These are phyloP conservation scores for Pomacea canaliculata DNA, from an alignment of 2,888 invertebrate genomes.

Conservation along the genomic window DNA sequence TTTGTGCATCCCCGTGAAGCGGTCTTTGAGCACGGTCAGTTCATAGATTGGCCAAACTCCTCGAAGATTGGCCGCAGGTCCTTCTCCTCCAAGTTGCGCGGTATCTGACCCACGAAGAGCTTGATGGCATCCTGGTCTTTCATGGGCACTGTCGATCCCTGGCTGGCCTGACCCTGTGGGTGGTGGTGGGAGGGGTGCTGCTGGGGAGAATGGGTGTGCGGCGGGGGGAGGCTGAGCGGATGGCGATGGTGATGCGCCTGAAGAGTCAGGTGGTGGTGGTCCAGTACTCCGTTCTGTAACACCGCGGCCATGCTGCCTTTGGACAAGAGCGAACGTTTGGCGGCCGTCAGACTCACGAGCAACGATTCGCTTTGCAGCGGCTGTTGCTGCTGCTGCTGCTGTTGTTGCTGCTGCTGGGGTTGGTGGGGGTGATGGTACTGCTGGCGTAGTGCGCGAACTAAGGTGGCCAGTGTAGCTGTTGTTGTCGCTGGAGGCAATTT, in stretches of 20 bases:
- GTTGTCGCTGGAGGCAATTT: too few relatives aligned
- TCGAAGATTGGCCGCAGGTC: slow-evolving; percentile 91
- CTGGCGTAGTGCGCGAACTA: too few relatives aligned
- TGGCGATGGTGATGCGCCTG: slow-evolving; percentile 23
- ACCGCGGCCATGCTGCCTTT: slow-evolving; percentile 27
- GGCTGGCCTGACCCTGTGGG: slow-evolving; percentile 13
- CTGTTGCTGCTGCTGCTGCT: too few relatives aligned
- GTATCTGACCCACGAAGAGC: slow-evolving; percentile 93
- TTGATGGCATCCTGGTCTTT: slow-evolving; percentile 79
- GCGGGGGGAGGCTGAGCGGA: slow-evolving; percentile 23
- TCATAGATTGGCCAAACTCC: slow-evolving; percentile 94
- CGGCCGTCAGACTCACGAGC: background rate
- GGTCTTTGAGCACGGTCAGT: slow-evolving; percentile 93
- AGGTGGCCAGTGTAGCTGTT: too few relatives aligned
- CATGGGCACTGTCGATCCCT: slow-evolving; percentile 52
- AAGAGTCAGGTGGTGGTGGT: slow-evolving; percentile 20
- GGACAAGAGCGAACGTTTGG: slow-evolving; percentile 7
- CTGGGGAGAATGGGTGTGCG: slow-evolving; percentile 21
- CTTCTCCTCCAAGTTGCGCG: slow-evolving; percentile 88
- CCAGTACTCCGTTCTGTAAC: slow-evolving; percentile 27
- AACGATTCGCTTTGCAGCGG: too few relatives aligned
- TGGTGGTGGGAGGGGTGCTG: slow-evolving; percentile 23
- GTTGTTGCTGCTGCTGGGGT: too few relatives aligned
- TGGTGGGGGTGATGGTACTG: too few relatives aligned
- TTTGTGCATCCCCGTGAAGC: slow-evolving; percentile 95